A percentile compares a stretch with the other conserved stretches of the same genome.
These are phyloP conservation scores for Cephalopachus bancanus DNA, from an alignment of 2,797 vertebrate species.

Conservation along the genomic window DNA sequence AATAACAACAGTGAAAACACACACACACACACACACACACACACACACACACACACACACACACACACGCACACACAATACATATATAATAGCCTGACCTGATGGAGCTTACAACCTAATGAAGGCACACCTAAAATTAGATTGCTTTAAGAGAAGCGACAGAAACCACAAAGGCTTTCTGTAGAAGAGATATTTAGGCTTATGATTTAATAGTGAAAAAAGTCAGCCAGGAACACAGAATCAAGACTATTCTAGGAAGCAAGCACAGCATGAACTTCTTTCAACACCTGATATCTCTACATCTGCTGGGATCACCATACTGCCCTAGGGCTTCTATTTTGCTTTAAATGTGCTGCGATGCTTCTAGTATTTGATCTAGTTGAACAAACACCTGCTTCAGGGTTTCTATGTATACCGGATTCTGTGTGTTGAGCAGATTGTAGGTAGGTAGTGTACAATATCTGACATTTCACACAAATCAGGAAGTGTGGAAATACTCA, in stretches of 20 bases:
- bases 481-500: background rate
- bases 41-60: too few species aligned
- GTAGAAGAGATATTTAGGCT: background rate
- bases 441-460: background rate
- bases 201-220: background rate
- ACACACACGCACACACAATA: too few species aligned
- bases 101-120: background rate
- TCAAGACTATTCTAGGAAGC: background rate
- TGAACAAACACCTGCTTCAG: background rate
- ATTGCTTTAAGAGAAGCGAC: background rate
- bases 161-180: background rate
- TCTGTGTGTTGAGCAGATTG: background rate
- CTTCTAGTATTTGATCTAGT: background rate
- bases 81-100: background rate
- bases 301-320: background rate
- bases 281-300: background rate
- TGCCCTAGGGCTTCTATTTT: background rate
- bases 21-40: too few species aligned
- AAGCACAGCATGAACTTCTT: background rate
- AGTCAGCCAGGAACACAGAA: background rate
- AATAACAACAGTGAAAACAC: background rate
- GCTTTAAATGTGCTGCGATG: background rate
- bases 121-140: background rate
- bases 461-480: constrained; percentile 29
- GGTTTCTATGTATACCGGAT: background rate